Percentiles rank a stretch among this genome's conserved stretches.
Evolutionary conservation across 2,888 invertebrate species (phyloP).

Genomic region (Pandemis corylana): DNA sequence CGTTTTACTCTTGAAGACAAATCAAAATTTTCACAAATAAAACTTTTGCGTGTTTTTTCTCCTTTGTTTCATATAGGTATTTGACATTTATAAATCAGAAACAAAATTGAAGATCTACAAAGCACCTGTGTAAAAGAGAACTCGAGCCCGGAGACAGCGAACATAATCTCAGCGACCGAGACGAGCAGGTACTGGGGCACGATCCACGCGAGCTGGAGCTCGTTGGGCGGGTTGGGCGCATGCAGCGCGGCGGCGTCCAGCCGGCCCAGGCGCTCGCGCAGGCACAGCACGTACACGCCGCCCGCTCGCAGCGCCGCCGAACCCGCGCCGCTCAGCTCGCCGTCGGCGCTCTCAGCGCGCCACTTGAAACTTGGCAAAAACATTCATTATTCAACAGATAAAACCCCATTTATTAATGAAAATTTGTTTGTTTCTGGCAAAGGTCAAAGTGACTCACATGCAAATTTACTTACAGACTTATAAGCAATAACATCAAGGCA

Average conservation of each 20-base stretch:
- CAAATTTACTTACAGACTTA: no score
- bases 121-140: constrained; percentile 92
- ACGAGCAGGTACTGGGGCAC: constrained; percentile 92
- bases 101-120: no score
- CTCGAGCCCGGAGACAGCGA: constrained; percentile 92
- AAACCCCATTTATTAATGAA: no score
- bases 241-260: constrained; percentile 84
- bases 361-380: constrained; percentile 57
- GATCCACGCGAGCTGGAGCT: constrained; percentile 89
- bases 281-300: constrained; percentile 84
- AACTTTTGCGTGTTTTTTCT: no score
- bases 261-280: constrained; percentile 79
- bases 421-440: no score
- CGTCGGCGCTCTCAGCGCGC: constrained; percentile 67
- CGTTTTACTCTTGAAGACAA: no score
- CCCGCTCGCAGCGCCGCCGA: constrained; percentile 69
- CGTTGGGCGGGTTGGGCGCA: constrained; percentile 87
- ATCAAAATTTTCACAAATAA: no score
- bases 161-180: constrained; percentile 92
- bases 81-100: no score
- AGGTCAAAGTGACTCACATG: no score
- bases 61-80: no score
- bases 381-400: no score
- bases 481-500: no score
- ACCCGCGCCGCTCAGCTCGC: constrained; percentile 66